Conservation (phyloP, 2,888 invertebrate species). For the Trachelus tabidus region DNA sequence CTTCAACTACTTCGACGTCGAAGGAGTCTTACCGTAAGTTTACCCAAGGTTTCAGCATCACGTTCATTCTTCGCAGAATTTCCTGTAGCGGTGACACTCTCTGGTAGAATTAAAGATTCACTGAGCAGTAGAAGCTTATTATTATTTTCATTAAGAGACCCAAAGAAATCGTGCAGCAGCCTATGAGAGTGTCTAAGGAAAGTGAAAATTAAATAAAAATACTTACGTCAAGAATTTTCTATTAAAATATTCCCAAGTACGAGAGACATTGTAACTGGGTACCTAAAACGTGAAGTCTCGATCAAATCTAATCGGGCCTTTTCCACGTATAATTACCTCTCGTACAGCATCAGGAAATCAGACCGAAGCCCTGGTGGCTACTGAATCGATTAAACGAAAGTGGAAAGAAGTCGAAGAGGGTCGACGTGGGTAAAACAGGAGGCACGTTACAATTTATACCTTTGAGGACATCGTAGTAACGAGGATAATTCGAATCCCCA, state of each 20-base stretch:
- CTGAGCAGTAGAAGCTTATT: no score
- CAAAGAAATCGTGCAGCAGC: no score
- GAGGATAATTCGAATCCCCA: background rate
- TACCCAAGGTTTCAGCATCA: background rate
- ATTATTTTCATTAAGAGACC: no score
- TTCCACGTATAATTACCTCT: background rate
- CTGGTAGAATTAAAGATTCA: background rate
- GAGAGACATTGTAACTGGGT: background rate
- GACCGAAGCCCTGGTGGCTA: background rate
- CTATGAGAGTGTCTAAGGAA: no score
- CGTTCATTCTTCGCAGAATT: no score
- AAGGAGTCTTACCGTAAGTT: conserved; percentile 93
- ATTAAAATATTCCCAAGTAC: no score
- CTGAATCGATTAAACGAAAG: background rate
- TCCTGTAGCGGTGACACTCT: background rate
- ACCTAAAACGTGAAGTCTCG: background rate
- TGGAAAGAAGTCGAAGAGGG: background rate
- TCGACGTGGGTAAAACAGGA: background rate
- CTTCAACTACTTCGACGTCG: conserved; percentile 93
- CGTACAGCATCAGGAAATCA: background rate
- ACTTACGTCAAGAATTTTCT: no score
- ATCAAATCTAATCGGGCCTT: background rate
- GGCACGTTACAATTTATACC: background rate
- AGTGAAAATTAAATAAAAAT: no score
- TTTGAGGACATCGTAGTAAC: background rate